Base-by-base conservation (phyloP, 2,888 invertebrate species). In the Apamea anceps region DNA sequence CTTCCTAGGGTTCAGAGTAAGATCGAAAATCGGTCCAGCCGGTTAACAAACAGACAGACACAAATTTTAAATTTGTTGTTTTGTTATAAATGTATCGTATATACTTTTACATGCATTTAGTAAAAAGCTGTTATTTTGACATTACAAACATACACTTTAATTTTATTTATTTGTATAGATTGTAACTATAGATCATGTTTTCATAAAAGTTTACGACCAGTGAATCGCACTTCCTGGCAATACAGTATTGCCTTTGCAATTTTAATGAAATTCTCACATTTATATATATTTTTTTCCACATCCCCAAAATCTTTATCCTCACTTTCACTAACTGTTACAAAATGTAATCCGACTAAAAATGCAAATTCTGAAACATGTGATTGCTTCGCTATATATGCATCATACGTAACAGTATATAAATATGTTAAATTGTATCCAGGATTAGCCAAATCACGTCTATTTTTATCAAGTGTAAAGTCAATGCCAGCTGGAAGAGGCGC, bases 361-460 rank as follows among this genome's bases (percentile, higher is more conserved):
- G n/a, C 32, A 62, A 70, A 77, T 77, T 78, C 57, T 71, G 8
- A 12, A 57, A 66, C 48, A 32, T 71, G 25, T 72, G 51, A 78
- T 79, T 65, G 21, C 87, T 77, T 60, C 72, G 57, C 74, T 77
- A 70, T 54, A 72, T 79, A 75, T 86, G 70, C 82, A 90, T 89
- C 82, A 90, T 89, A 88, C 88, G 90, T 89, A 92, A 92, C 87
- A 91, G 89, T 88, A 82, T 72, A 79, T 87, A 90, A 82, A 87
- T 84, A 91, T 91, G 90, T 91, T 89, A 90, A 87, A 90, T 90
- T 88, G 87, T 89, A 87, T 91, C 90, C 88, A 92, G 91, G 91
- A 92, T 92, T 92, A 93, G 92, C 92, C 91, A 93, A 94, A 93
- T 93, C 93, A 91, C 87, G 93, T 95, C 94, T 95, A 95, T 95